Evolutionary conservation across 2,888 invertebrate species (phyloP).

Genomic region (Podabrus alpinus): DNA sequence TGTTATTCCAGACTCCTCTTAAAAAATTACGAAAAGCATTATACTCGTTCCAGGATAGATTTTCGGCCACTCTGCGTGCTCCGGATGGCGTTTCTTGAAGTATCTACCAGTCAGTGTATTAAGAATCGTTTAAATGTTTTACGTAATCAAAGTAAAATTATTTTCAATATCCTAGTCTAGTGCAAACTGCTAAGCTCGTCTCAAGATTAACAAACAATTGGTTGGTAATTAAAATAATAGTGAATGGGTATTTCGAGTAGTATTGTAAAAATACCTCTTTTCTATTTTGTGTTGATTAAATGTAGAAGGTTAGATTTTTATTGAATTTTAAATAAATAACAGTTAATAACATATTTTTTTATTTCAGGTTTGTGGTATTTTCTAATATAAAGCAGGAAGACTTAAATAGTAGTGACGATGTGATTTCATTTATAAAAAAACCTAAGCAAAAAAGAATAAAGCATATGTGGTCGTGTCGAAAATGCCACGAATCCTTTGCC

Average conservation of each 20-base stretch:
- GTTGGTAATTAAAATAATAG: neutral
- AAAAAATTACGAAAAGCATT: no score
- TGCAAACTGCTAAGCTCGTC: neutral
- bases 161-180: neutral
- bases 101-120: neutral
- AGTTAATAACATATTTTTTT: neutral
- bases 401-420: neutral
- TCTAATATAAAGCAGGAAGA: neutral
- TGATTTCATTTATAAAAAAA: neutral
- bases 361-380: neutral
- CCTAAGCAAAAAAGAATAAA: slow-evolving; percentile 40
- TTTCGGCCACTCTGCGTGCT: neutral
- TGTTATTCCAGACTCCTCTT: no score
- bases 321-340: neutral
- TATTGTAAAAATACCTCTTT: neutral
- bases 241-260: neutral
- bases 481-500: slow-evolving; percentile 43
- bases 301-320: slow-evolving; percentile 1
- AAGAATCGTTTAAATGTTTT: neutral
- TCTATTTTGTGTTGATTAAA: neutral
- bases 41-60: no score
- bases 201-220: neutral
- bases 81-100: neutral
- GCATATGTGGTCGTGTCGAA: slow-evolving; percentile 44
- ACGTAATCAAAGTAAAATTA: neutral